Conservation (phyloP, 2,113 vertebrate genomes). For the Riparia riparia region DNA sequence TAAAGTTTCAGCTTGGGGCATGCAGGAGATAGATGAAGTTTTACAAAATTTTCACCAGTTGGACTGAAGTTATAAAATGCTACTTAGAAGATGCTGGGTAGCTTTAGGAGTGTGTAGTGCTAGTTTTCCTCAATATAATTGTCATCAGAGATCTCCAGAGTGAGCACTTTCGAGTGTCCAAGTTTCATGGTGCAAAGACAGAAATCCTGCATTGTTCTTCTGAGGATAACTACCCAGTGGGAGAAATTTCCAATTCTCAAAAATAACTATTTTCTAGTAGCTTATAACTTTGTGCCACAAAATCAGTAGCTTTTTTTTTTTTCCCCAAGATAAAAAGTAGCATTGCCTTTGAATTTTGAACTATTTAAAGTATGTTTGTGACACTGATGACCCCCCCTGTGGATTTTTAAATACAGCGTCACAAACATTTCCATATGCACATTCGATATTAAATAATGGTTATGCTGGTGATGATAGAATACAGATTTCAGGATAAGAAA, state of each 20-base stretch:
- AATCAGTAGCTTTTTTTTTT: not conserved
- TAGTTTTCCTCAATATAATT: not conserved
- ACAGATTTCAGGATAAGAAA: conserved; percentile 21
- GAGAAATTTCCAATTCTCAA: not conserved
- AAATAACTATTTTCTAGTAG: not conserved
- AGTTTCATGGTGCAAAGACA: not conserved
- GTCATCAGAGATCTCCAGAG: not conserved
- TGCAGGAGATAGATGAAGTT: not conserved
- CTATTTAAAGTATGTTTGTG: not conserved
- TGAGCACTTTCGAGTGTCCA: not conserved
- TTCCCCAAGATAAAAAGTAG: not conserved
- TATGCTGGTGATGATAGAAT: not conserved
- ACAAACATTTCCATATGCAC: not conserved
- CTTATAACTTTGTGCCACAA: not conserved
- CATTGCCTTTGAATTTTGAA: not conserved
- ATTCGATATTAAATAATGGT: not conserved
- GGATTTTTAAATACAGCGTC: not conserved
- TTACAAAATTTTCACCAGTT: not conserved
- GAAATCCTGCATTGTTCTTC: not conserved
- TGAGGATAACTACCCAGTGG: not conserved
- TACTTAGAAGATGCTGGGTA: not conserved
- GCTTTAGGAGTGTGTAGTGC: not conserved
- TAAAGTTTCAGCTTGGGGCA: not conserved
- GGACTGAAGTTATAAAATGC: not conserved
- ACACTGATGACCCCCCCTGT: not conserved